Evolutionary conservation across 1,140 invertebrate species (phyloP).

Genomic region (Caenorhabditis remanei): DNA sequence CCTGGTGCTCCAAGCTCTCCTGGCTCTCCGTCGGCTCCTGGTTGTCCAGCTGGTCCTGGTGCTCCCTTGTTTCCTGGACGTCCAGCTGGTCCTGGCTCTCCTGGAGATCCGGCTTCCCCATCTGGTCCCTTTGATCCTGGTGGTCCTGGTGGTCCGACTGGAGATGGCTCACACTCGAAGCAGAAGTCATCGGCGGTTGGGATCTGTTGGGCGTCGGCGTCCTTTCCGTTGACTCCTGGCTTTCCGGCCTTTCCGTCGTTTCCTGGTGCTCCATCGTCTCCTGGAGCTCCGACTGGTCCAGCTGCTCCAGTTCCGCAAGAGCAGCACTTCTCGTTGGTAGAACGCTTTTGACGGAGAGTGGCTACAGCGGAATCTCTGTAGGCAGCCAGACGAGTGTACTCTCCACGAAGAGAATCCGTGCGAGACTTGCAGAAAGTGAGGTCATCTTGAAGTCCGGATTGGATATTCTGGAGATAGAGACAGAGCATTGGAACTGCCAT

Average conservation of each 20-base stretch:
- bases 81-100: slow-evolving; percentile 37
- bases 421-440: slow-evolving; percentile 52
- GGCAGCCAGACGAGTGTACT: slow-evolving; percentile 20
- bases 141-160: slow-evolving; percentile 62
- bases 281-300: slow-evolving; percentile 60
- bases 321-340: slow-evolving; percentile 59
- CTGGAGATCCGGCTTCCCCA: slow-evolving; percentile 25
- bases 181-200: slow-evolving; percentile 66
- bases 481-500: slow-evolving; percentile 61
- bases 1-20: slow-evolving; percentile 57
- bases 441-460: slow-evolving; percentile 59
- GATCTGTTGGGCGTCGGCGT: slow-evolving; percentile 60
- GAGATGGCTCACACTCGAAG: slow-evolving; percentile 66
- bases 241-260: slow-evolving; percentile 59
- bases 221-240: slow-evolving; percentile 60
- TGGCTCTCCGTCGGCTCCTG: slow-evolving; percentile 52
- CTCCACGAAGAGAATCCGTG: slow-evolving; percentile 50
- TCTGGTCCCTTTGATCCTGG: slow-evolving; percentile 58
- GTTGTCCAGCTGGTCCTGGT: slow-evolving; percentile 52
- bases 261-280: slow-evolving; percentile 35
- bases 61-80: slow-evolving; percentile 56
- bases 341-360: slow-evolving; percentile 35
- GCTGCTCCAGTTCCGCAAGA: slow-evolving; percentile 64
- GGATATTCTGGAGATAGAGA: slow-evolving; percentile 53
- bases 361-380: slow-evolving; percentile 37